A percentile compares a stretch with the other conserved stretches of the same genome.
These are phyloP conservation scores for Drosophila heteroneura DNA, from an alignment of 2,888 invertebrate genomes.

Conservation along the genomic window DNA sequence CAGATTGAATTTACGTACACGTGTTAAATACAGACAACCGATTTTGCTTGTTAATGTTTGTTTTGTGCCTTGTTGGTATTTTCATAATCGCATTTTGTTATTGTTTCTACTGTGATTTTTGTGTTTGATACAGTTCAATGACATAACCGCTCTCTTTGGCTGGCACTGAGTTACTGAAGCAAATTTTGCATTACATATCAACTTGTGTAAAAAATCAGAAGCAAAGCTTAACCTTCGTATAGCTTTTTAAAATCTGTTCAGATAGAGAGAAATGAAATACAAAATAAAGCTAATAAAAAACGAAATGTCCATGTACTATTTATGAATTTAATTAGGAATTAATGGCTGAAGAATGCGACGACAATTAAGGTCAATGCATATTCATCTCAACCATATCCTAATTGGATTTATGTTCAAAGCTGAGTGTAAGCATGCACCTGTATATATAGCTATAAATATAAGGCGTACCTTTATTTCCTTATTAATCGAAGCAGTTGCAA, in stretches of 20 bases:
- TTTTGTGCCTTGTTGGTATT: constrained; percentile 42
- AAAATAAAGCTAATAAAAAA: constrained; percentile 5
- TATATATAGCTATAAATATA: constrained; percentile 1
- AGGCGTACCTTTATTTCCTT: constrained; percentile 41
- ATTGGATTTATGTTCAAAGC: neutral
- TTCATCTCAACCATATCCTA: constrained; percentile 5
- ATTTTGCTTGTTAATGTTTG: constrained; percentile 41
- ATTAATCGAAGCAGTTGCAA: constrained; percentile 40
- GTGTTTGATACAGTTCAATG: constrained; percentile 75
- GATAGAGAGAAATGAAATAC: neutral
- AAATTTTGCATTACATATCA: constrained; percentile 38
- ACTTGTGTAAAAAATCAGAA: constrained; percentile 13
- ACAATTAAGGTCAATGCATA: constrained; percentile 35
- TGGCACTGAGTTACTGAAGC: constrained; percentile 25
- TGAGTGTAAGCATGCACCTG: neutral
- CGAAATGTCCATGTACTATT: neutral
- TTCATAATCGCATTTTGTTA: constrained; percentile 41
- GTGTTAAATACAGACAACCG: constrained; percentile 35
- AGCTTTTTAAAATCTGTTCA: neutral
- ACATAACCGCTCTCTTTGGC: constrained; percentile 48
- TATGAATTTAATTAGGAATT: neutral
- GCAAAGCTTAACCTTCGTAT: constrained; percentile 35
- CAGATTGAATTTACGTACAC: neutral
- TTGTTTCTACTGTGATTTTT: constrained; percentile 39
- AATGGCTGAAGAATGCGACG: constrained; percentile 4